These are phyloP conservation scores for Enteromius mattozi DNA, from an alignment of 2,797 vertebrate species.

Conservation along the genomic window DNA sequence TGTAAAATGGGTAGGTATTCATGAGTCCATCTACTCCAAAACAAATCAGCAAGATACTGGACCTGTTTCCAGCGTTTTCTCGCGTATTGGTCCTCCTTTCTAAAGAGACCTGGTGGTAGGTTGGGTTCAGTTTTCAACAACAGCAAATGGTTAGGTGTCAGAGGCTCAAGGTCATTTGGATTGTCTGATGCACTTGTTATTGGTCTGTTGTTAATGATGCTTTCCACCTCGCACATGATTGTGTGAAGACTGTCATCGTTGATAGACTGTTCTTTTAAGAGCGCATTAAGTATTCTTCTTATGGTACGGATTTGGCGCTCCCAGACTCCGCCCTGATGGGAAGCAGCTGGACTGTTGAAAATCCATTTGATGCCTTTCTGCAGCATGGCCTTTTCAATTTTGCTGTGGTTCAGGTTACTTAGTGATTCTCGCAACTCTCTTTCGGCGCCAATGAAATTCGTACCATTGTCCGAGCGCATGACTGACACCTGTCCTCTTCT, in stretches of 20 bases:
- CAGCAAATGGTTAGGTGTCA: conserved; percentile 41
- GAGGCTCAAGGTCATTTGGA: conserved; percentile 22
- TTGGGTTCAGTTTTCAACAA: conserved; percentile 31
- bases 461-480: too few relatives aligned
- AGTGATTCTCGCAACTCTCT: too few relatives aligned
- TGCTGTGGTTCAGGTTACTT: too few relatives aligned
- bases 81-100: neutral
- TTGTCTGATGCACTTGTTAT: conserved; percentile 28
- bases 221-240: conserved; percentile 31
- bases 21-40: conserved; percentile 19
- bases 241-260: conserved; percentile 17
- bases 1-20: conserved; percentile 27
- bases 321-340: too few relatives aligned
- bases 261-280: too few relatives aligned
- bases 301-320: too few relatives aligned
- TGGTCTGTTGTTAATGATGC: conserved; percentile 31
- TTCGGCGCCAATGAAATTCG: too few relatives aligned
- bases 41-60: neutral
- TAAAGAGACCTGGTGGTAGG: conserved; percentile 17
- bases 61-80: neutral
- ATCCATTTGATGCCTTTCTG: too few relatives aligned
- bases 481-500: too few relatives aligned
- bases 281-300: too few relatives aligned
- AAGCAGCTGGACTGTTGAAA: too few relatives aligned
- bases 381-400: too few relatives aligned